A percentile compares a stretch with the other conserved stretches of the same genome.
These are phyloP conservation scores for Zonitis immaculata DNA, from an alignment of 2,888 invertebrate species.

Conservation along the genomic window DNA sequence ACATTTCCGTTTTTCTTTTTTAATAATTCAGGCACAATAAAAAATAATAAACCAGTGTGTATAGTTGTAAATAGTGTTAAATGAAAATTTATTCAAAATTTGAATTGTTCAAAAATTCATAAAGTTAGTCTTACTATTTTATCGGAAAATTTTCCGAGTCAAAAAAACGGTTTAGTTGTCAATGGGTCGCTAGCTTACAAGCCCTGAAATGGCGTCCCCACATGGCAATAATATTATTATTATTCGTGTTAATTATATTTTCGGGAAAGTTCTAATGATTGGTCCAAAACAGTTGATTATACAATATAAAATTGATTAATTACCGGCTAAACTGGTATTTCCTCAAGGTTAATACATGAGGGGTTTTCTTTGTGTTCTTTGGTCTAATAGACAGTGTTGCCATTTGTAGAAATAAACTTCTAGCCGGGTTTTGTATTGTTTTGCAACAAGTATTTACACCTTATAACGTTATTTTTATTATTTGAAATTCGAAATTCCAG, in stretches of 20 bases:
- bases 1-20: constrained; percentile 37
- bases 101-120: not conserved
- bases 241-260: constrained; percentile 10
- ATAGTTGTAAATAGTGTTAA: constrained; percentile 16
- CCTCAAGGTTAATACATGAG: not conserved
- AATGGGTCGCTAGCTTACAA: constrained; percentile 58
- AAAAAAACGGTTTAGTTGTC: constrained; percentile 48
- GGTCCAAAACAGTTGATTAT: not conserved
- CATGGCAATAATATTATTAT: constrained; percentile 52
- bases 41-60: constrained; percentile 25
- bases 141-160: constrained; percentile 12
- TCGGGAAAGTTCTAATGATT: not conserved
- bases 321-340: not conserved
- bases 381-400: constrained; percentile 28
- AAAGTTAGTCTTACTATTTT: constrained; percentile 3
- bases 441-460: constrained; percentile 7
- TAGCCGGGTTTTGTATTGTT: constrained; percentile 11
- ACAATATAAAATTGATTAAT: not conserved
- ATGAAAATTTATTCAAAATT: not conserved
- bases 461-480: not conserved
- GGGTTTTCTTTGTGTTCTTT: constrained; percentile 18
- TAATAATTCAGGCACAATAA: not conserved
- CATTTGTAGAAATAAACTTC: constrained; percentile 20
- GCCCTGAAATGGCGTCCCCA: constrained; percentile 72
- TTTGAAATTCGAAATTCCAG: not conserved